Conservation (phyloP, 2,888 invertebrate species). For the Drosophila cognata region DNA sequence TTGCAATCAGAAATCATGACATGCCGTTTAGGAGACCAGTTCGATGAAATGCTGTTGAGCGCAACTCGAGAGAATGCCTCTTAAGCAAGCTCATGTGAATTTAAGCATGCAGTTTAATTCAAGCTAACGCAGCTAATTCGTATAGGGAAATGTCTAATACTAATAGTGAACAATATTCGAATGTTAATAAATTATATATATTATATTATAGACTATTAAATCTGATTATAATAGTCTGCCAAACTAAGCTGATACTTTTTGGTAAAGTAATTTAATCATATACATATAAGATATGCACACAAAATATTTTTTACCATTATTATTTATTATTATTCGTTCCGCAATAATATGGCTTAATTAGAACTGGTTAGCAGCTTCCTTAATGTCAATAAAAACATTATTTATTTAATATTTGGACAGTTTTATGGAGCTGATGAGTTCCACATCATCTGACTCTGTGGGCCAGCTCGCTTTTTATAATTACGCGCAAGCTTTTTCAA, state of each 20-base stretch:
- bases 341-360: not conserved
- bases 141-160: not conserved
- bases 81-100: constrained; percentile 8
- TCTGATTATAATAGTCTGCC: not conserved
- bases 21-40: constrained; percentile 40
- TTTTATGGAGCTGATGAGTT: not conserved
- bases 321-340: not conserved
- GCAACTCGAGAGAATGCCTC: constrained; percentile 3
- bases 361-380: not conserved
- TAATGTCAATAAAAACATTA: not conserved
- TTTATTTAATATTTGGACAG: not conserved
- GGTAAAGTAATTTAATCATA: not conserved
- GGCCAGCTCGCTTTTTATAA: not conserved
- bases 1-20: constrained; percentile 60
- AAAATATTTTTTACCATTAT: not conserved
- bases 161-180: not conserved
- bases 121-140: constrained; percentile 14
- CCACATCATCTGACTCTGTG: not conserved
- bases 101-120: constrained; percentile 11
- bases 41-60: constrained; percentile 34
- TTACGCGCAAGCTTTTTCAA: not conserved
- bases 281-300: not conserved
- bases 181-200: not conserved
- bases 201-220: not conserved
- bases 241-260: not conserved